Evolutionary conservation across 2,113 vertebrate genomes (phyloP), one percentile per base, ranked within the genome.

Genomic region (Xyliphius kryptos): DNA sequence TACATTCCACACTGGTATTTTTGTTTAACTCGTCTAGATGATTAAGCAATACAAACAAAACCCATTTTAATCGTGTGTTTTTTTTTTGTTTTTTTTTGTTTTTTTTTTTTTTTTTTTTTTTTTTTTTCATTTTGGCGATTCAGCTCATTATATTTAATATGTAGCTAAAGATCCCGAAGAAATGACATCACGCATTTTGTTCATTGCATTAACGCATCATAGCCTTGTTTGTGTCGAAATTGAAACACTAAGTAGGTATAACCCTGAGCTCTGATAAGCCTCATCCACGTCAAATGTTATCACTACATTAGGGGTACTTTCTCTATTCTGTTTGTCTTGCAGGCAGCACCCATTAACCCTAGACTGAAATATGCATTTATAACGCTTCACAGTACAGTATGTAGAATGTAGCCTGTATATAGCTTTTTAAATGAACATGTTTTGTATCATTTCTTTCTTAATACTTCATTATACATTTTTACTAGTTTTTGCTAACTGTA

Each of bases 391-490:
- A 82, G 74, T 79, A 69, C 79, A 81, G 71, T 81, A 80, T 89
- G 87, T 91, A 95, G 92, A 96, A 95, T 95, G 91, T 96, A 97
- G 94, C 92, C 82, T 95, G 93, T 96, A 96, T 85, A 96, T 93
- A 94, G 91, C 92, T 91, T 94, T 93, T 93, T 90, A 90, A 91
- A 92, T 87, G 82, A 89, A 86, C 86, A 86, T 82, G 84, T 95
- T 92, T 94, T 95, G 62, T 88, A 93, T 91, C 82, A 87, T n/a
- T 89, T 76, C 86, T 85, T 86, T 72, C 79, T 87, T 90, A 83
- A 79, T 69, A 83, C 78, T 87, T 88, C 81, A 89, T 88, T 88
- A 85, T 77, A 90, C 84, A 87, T 92, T 91, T 92, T 81, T 91
- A 91, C 89, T 51, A 69, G 77, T 90, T 86, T 67, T 90, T 89